Base-by-base conservation (phyloP, 2,113 vertebrate species). In the Salvelinus alpinus region DNA sequence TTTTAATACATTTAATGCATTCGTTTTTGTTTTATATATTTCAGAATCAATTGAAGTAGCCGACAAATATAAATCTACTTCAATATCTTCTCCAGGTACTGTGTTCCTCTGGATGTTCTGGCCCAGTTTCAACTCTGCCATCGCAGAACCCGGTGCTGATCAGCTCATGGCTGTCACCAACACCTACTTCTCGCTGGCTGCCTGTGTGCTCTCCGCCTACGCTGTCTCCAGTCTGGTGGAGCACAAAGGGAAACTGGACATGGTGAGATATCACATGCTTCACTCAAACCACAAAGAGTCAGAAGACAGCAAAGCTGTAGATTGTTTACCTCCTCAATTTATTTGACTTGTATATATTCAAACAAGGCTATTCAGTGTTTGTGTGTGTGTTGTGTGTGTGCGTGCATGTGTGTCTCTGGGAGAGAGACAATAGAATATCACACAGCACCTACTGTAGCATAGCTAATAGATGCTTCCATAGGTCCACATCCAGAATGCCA, bases 401-500 rank as follows among this genome's bases (percentile, higher is more conserved):
- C 0, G 38, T 44, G 38, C 0, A 0, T 44, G 38, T 44, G 38
- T 44, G 38, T 44, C 9, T 44, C 9, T 44, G 38, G 38, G 38
- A 11, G 38, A 44, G 38, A 44, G 38, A 11, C 38, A 44, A 44
- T 44, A 44, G 38, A 44, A 44, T 44, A 9, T 44, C 38, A 12
- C 38, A 44, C 38, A 44, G 38, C 38, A 44, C 38, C 38, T 44
- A 44, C 38, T 44, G 2, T 44, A 44, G 9, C 38, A 44, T 2
- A 44, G 38, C 38, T 44, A 11, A 44, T 4, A 12, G 2, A 3
- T 66, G 22, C 51, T 8, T 65, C 14, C 27, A 9, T 79, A 99
- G 98, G 96, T 96, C 59, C 98, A 97, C 84, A 96, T 99, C 82
- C 97, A 99, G 88, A 99, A 99, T 4, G 97, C 98, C 48, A 98